Conservation (phyloP, 2,888 invertebrate genomes). For the Pteria penguin region DNA sequence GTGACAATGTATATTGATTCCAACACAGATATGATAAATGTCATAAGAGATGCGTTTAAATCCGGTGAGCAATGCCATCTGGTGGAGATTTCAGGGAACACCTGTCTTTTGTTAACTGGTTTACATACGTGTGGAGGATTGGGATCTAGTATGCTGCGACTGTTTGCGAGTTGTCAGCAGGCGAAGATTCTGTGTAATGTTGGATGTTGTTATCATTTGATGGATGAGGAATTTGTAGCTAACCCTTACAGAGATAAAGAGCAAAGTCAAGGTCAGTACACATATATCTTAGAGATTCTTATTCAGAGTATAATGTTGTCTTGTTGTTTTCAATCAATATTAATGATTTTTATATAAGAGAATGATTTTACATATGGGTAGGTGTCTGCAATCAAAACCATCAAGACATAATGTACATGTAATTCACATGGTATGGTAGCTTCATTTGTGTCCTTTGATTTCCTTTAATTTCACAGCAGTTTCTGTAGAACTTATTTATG, state of each 20-base stretch:
- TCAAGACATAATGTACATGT: too few species aligned
- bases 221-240: constrained; percentile 79
- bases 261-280: neutral
- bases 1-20: constrained; percentile 62
- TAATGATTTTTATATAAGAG: too few species aligned
- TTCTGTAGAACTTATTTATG: too few species aligned
- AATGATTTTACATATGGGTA: too few species aligned
- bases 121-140: constrained; percentile 95
- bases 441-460: too few species aligned
- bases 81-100: neutral
- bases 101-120: constrained; percentile 82
- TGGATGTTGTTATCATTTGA: constrained; percentile 93
- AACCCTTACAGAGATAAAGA: constrained; percentile 24
- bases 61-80: neutral
- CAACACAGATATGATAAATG: constrained; percentile 53
- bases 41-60: constrained; percentile 42
- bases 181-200: constrained; percentile 87
- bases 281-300: neutral
- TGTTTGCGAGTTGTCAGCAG: constrained; percentile 83
- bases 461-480: too few species aligned
- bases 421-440: too few species aligned
- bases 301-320: too few species aligned
- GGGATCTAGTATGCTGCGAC: constrained; percentile 86
- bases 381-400: too few species aligned
- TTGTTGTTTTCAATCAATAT: too few species aligned